Conservation (phyloP, 2,113 vertebrate genomes). For the Tachycineta bicolor region DNA sequence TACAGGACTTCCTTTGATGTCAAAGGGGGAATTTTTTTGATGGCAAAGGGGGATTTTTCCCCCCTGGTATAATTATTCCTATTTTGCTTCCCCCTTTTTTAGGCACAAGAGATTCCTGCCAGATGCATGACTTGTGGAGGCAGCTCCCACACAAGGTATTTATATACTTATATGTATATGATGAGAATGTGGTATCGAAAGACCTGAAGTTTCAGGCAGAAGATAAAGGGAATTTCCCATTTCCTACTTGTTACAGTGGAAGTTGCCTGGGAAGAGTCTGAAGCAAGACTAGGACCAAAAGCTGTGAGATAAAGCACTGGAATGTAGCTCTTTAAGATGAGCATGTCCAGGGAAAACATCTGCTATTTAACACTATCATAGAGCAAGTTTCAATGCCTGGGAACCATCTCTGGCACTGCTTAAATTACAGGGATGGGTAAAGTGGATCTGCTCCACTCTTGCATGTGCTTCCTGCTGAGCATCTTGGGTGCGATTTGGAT, state of each 20-base stretch:
- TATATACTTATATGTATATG: constrained; percentile 51
- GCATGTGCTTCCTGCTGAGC: neutral
- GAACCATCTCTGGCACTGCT: neutral
- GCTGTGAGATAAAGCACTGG: neutral
- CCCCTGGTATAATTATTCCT: constrained; percentile 69
- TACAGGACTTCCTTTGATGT: constrained; percentile 80
- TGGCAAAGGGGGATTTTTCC: constrained; percentile 69
- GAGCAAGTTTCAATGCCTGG: neutral
- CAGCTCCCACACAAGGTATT: constrained; percentile 58
- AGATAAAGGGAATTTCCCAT: constrained; percentile 47
- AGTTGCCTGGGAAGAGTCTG: neutral
- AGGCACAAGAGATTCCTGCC: constrained; percentile 51
- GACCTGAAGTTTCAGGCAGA: constrained; percentile 42
- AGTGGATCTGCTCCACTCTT: neutral
- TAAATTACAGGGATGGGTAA: neutral
- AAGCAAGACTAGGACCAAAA: neutral
- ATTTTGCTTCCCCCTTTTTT: constrained; percentile 23
- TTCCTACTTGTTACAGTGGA: constrained; percentile 24
- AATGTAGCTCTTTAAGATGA: neutral
- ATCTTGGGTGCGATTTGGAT: neutral
- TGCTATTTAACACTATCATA: neutral
- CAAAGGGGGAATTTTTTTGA: constrained; percentile 64
- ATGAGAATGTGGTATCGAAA: constrained; percentile 3
- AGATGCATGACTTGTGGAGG: constrained; percentile 62
- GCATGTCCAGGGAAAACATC: neutral